Percentiles rank a stretch among this genome's conserved stretches.
Evolutionary conservation across 2,113 vertebrate species (phyloP).

Genomic region (Collichthys lucidus): DNA sequence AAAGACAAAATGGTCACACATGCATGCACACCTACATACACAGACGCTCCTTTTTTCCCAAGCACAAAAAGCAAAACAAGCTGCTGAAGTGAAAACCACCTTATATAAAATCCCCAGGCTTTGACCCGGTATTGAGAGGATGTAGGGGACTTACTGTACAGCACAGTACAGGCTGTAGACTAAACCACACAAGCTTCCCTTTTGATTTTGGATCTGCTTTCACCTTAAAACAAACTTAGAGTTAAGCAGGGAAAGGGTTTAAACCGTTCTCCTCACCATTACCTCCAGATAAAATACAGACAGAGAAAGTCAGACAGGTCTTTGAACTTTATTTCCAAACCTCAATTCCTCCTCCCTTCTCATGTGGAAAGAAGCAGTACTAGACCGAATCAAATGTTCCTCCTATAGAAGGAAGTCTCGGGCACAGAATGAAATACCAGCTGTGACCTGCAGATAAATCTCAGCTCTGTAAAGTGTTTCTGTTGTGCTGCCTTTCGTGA

Average conservation of each 20-base stretch:
- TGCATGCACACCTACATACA: too few species aligned
- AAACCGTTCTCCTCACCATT: conserved; percentile 28
- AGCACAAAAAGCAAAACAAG: conserved; percentile 35
- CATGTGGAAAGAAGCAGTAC: conserved; percentile 4
- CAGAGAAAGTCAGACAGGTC: background rate
- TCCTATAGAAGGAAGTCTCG: conserved; percentile 5
- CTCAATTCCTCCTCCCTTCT: background rate
- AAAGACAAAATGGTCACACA: conserved; percentile 5
- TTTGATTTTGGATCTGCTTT: conserved; percentile 54
- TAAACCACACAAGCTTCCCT: conserved; percentile 40
- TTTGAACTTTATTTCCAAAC: conserved; percentile 15
- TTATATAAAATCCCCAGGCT: conserved; percentile 28
- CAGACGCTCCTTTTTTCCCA: conserved; percentile 10
- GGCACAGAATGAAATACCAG: conserved; percentile 5
- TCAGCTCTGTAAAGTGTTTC: conserved; percentile 11
- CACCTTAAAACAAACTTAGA: conserved; percentile 33
- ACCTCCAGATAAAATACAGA: conserved; percentile 12
- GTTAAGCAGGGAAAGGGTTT: conserved; percentile 13
- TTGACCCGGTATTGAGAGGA: conserved; percentile 43
- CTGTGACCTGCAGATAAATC: conserved; percentile 12
- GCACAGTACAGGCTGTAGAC: conserved; percentile 13
- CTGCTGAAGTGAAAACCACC: conserved; percentile 41
- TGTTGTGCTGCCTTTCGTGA: conserved; percentile 7
- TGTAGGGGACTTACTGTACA: conserved; percentile 49
- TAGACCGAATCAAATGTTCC: conserved; percentile 29